Percentiles rank a stretch among this genome's conserved stretches.
Evolutionary conservation across 2,113 vertebrate species (phyloP).

Genomic region (Craseonycteris thonglongyai): DNA sequence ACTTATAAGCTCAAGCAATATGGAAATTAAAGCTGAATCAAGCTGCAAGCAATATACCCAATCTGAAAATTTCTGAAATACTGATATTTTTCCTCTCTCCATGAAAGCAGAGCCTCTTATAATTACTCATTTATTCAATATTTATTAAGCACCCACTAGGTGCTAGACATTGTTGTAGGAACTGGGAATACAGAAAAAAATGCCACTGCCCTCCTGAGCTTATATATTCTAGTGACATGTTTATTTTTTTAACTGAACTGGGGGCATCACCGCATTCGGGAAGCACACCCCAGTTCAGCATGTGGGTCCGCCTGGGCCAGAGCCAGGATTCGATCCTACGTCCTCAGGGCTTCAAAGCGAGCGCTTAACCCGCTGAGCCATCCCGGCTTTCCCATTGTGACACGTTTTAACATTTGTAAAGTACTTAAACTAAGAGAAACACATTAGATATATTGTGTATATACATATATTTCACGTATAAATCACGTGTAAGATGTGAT

Average conservation of each 20-base stretch:
- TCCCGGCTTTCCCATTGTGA: too few relatives aligned
- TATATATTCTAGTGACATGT: background rate
- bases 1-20: background rate
- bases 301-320: too few relatives aligned
- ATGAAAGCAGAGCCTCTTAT: background rate
- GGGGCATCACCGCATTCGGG: too few relatives aligned
- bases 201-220: background rate
- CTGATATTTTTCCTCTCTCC: background rate
- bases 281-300: too few relatives aligned
- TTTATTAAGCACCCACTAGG: background rate
- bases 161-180: background rate
- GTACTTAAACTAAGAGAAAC: too few relatives aligned
- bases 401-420: too few relatives aligned
- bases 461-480: background rate
- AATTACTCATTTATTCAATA: background rate
- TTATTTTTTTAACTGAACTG: too few relatives aligned
- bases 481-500: background rate
- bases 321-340: too few relatives aligned
- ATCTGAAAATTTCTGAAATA: background rate
- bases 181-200: background rate
- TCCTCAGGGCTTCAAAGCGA: too few relatives aligned
- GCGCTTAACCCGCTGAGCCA: too few relatives aligned
- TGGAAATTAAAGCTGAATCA: slow-evolving; percentile 16
- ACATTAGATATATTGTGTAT: too few relatives aligned
- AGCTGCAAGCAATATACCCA: background rate